Evolutionary conservation across 2,113 vertebrate genomes (phyloP).

Genomic region (Propithecus coquereli): DNA sequence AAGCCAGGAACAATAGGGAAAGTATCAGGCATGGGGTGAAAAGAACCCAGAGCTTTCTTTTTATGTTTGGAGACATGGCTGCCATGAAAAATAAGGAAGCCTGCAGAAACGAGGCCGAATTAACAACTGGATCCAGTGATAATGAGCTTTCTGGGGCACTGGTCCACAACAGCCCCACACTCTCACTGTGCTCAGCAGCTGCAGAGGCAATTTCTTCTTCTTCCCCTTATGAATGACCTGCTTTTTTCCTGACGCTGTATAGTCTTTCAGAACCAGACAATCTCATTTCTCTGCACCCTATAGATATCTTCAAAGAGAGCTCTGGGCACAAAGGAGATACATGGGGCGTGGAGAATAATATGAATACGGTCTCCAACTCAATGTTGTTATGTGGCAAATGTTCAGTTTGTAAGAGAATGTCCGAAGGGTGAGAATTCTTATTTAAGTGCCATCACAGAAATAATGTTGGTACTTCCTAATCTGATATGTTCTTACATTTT

Average conservation of each 20-base stretch:
- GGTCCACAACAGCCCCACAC: background rate
- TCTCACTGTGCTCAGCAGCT: slow-evolving; percentile 17
- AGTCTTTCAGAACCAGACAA: slow-evolving; percentile 44
- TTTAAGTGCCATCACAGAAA: background rate
- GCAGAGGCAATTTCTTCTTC: slow-evolving; percentile 11
- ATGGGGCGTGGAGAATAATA: slow-evolving; percentile 36
- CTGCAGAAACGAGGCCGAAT: slow-evolving; percentile 1
- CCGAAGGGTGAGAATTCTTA: background rate
- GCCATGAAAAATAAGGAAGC: slow-evolving; percentile 52
- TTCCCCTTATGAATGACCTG: slow-evolving; percentile 44
- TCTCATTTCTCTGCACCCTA: slow-evolving; percentile 61
- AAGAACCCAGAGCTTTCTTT: slow-evolving; percentile 46
- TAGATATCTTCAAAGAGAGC: slow-evolving; percentile 64
- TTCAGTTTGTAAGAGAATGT: slow-evolving; percentile 6
- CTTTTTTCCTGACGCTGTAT: slow-evolving; percentile 40
- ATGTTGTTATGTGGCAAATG: background rate
- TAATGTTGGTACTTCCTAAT: background rate
- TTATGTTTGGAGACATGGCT: slow-evolving; percentile 35
- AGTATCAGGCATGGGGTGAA: background rate
- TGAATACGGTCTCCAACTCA: background rate
- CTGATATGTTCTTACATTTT: slow-evolving; percentile 20
- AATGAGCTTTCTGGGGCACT: slow-evolving; percentile 58
- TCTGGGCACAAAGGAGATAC: slow-evolving; percentile 53
- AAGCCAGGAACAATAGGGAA: background rate
- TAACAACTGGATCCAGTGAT: slow-evolving; percentile 34